These are phyloP conservation scores for Temnothorax longispinosus DNA, from an alignment of 1,140 invertebrate genomes.

Conservation along the genomic window DNA sequence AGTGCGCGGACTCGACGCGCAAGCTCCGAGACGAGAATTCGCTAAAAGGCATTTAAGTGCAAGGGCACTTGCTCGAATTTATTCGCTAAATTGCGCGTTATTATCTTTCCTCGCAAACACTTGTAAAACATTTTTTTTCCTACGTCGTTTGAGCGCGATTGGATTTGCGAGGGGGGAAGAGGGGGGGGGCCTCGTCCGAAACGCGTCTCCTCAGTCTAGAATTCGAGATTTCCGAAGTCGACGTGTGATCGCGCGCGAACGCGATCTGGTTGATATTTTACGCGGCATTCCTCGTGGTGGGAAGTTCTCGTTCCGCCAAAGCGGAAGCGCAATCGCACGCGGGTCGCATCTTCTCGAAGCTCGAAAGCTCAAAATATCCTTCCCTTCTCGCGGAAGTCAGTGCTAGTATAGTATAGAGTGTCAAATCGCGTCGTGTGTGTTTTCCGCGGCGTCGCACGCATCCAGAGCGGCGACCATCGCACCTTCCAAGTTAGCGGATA, in stretches of 20 bases:
- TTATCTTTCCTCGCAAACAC: conserved; percentile 31
- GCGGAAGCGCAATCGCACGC: neutral
- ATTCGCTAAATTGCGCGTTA: conserved; percentile 33
- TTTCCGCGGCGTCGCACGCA: conserved; percentile 34
- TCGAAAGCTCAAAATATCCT: conserved; percentile 14
- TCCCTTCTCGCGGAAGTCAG: conserved; percentile 41
- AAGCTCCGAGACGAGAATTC: conserved; percentile 43
- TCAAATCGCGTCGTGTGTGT: conserved; percentile 51
- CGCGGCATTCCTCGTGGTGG: conserved; percentile 8
- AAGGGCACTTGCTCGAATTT: conserved; percentile 58
- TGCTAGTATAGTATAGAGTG: conserved; percentile 12
- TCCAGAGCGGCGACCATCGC: conserved; percentile 54
- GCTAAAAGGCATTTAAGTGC: conserved; percentile 58
- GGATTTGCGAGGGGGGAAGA: conserved; percentile 13
- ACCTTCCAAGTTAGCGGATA: conserved; percentile 43
- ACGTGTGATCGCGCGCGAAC: neutral
- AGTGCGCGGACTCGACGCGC: neutral
- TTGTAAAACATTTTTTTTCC: conserved; percentile 40
- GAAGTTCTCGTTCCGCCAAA: neutral
- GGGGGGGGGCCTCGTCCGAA: neutral
- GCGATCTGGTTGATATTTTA: neutral
- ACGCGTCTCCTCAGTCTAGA: neutral
- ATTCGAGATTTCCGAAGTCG: conserved; percentile 29
- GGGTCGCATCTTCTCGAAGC: conserved; percentile 57
- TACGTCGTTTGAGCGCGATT: conserved; percentile 48